Percentiles rank a stretch among this genome's conserved stretches.
Conservation (phyloP, 2,888 invertebrate species). For the Baccha elongata region DNA sequence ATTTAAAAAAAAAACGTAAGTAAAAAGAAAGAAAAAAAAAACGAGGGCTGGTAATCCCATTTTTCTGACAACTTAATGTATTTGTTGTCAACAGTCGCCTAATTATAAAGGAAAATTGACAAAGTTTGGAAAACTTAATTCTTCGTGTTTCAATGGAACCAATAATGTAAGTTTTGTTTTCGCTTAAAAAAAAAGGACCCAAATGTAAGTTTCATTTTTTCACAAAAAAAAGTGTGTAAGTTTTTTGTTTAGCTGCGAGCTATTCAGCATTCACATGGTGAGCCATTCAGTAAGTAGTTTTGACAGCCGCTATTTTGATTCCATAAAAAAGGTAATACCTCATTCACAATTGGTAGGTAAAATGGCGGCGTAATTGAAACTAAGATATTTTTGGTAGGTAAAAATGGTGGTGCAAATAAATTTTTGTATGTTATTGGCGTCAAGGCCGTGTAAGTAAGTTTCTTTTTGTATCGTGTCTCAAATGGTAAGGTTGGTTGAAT, state of each 20-base stretch:
- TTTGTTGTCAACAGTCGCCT: slow-evolving; percentile 22
- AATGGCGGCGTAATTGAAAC: background rate
- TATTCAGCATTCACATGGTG: slow-evolving; percentile 42
- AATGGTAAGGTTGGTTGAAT: slow-evolving; percentile 47
- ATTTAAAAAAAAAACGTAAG: slow-evolving; percentile 20
- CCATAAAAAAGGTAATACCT: slow-evolving; percentile 1
- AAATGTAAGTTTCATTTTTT: slow-evolving; percentile 45
- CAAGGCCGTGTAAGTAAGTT: slow-evolving; percentile 47
- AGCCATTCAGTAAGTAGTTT: slow-evolving; percentile 57
- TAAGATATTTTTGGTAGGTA: slow-evolving; percentile 12
- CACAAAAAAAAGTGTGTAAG: slow-evolving; percentile 5
- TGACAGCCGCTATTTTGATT: slow-evolving; percentile 38
- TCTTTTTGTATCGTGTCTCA: slow-evolving; percentile 24
- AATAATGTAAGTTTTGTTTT: slow-evolving; percentile 25
- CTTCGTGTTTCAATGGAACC: slow-evolving; percentile 15
- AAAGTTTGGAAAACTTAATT: background rate
- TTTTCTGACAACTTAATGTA: slow-evolving; percentile 7
- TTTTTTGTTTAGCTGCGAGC: slow-evolving; percentile 28
- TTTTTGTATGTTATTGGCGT: slow-evolving; percentile 3
- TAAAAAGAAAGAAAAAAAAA: slow-evolving; percentile 3
- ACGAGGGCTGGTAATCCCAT: slow-evolving; percentile 33
- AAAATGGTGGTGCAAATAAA: slow-evolving; percentile 17
- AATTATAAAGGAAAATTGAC: slow-evolving; percentile 1
- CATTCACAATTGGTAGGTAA: slow-evolving; percentile 52
- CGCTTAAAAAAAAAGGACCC: slow-evolving; percentile 28